A percentile compares a stretch with the other conserved stretches of the same genome.
phyloP scores from a whole-genome alignment of 2,888 invertebrate species.

The Fragum sueziense region DNA sequence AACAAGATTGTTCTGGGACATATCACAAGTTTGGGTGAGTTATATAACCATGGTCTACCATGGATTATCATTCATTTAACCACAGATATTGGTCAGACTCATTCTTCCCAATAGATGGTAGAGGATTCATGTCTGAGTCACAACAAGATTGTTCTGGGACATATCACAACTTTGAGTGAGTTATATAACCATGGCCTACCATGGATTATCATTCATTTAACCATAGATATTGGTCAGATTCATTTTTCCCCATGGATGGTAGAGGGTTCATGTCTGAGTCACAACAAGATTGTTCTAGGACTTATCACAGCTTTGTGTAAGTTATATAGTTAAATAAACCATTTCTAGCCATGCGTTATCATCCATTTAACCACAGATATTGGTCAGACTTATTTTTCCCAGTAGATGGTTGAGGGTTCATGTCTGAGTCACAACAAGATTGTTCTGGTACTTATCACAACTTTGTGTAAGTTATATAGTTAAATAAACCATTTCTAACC shows the following conservation, averaged over 20 bases:
- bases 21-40: constrained; percentile 73
- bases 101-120: constrained; percentile 72
- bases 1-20: constrained; percentile 62
- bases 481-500: no score
- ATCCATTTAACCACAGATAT: constrained; percentile 46
- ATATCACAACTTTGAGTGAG: constrained; percentile 72
- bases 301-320: constrained; percentile 72
- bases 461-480: constrained; percentile 72
- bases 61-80: no score
- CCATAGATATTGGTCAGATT: constrained; percentile 56
- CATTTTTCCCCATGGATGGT: constrained; percentile 73
- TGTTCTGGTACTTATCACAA: constrained; percentile 68
- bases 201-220: no score
- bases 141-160: constrained; percentile 67
- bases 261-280: constrained; percentile 67
- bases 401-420: constrained; percentile 69
- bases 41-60: neutral
- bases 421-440: constrained; percentile 67
- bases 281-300: constrained; percentile 67
- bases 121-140: constrained; percentile 67
- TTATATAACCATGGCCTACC: no score
- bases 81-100: constrained; percentile 53
- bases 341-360: no score
- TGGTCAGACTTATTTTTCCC: constrained; percentile 67
- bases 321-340: no score